Evolutionary conservation across 2,888 invertebrate species (phyloP).

Genomic region (Arge pagana): DNA sequence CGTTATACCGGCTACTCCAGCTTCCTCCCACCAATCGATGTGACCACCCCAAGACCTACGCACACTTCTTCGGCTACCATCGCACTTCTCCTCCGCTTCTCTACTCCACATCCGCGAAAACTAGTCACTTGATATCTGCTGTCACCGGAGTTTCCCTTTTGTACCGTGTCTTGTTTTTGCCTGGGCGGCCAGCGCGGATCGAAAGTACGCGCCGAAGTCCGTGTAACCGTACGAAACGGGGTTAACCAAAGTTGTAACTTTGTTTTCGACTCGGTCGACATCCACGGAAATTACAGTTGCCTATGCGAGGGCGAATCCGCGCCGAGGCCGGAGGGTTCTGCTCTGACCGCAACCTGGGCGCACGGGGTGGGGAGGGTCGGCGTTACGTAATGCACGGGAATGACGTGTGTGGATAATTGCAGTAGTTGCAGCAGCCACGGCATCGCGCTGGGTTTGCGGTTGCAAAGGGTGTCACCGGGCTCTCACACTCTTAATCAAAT

Average conservation of each 20-base stretch:
- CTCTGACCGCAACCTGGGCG: conserved; percentile 7
- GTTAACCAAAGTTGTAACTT: too few relatives aligned
- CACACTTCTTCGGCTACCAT: too few relatives aligned
- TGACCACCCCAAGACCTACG: too few relatives aligned
- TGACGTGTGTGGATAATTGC: conserved; percentile 56
- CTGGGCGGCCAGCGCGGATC: too few relatives aligned
- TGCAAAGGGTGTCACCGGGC: conserved; percentile 54
- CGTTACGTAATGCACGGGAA: conserved; percentile 47
- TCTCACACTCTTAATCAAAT: conserved; percentile 56
- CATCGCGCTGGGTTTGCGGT: conserved; percentile 49
- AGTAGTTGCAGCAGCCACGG: conserved; percentile 49
- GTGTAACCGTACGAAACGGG: too few relatives aligned
- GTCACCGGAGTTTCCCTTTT: too few relatives aligned
- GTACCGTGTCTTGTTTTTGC: neutral
- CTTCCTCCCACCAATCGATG: too few relatives aligned
- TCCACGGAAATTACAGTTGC: neutral
- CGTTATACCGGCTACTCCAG: neutral
- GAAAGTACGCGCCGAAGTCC: too few relatives aligned
- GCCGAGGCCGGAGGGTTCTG: neutral
- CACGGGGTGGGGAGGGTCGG: neutral
- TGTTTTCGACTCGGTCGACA: neutral
- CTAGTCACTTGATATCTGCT: too few relatives aligned
- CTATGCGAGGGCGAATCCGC: neutral
- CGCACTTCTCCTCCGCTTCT: too few relatives aligned
- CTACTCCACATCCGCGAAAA: too few relatives aligned